Conservation (phyloP, 2,888 invertebrate species). For the Leptopilina drosophilae region DNA sequence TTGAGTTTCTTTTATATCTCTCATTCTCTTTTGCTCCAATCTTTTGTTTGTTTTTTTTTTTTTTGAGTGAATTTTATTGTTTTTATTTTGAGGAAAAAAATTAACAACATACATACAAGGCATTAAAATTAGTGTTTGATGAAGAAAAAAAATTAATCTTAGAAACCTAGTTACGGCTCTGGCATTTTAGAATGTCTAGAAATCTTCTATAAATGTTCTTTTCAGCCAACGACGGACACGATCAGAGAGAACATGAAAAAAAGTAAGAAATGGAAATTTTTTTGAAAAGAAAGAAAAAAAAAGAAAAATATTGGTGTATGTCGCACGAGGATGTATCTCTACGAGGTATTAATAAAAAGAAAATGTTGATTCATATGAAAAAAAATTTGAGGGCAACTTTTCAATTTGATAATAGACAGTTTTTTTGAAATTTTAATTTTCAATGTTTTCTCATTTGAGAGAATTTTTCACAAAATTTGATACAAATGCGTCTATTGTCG, state of each 20-base stretch:
- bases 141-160: background rate
- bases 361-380: slow-evolving; percentile 33
- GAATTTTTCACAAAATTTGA: too few relatives aligned
- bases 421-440: too few relatives aligned
- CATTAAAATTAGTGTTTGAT: background rate
- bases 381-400: background rate
- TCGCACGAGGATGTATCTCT: slow-evolving; percentile 39
- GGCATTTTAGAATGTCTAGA: slow-evolving; percentile 45
- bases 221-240: slow-evolving; percentile 68
- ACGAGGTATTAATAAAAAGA: slow-evolving; percentile 31
- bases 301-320: slow-evolving; percentile 30
- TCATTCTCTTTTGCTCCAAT: background rate
- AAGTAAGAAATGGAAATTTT: slow-evolving; percentile 35
- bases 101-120: background rate
- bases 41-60: background rate
- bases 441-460: too few relatives aligned
- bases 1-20: background rate
- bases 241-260: slow-evolving; percentile 31
- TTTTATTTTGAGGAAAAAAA: background rate
- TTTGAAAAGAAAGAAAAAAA: background rate
- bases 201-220: slow-evolving; percentile 74
- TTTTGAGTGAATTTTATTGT: slow-evolving; percentile 9
- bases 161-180: slow-evolving; percentile 40
- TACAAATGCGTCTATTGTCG: too few relatives aligned
- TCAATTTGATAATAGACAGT: background rate